These are phyloP conservation scores for Raja brachyura DNA, from an alignment of 2,113 vertebrate genomes.

Conservation along the genomic window DNA sequence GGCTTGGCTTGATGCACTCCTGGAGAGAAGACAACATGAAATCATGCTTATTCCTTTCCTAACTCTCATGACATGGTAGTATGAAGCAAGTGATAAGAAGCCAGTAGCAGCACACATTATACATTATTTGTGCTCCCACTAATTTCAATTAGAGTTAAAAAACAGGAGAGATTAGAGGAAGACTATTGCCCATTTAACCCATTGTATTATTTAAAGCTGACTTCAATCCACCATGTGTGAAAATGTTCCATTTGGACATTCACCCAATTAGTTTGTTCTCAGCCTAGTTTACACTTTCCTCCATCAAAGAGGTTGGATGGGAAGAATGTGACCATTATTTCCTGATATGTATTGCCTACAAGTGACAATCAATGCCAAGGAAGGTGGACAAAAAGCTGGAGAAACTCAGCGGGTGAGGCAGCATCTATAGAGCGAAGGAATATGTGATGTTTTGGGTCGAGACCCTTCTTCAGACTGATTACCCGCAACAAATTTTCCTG, in stretches of 20 bases:
- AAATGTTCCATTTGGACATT: not conserved
- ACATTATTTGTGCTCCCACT: not conserved
- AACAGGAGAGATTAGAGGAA: not conserved
- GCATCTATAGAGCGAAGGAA: no score
- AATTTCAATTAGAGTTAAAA: not conserved
- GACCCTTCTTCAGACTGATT: no score
- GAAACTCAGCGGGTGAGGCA: no score
- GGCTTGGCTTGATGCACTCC: not conserved
- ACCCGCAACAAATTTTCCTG: no score
- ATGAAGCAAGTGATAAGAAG: not conserved
- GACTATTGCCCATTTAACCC: not conserved
- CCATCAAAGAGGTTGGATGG: no score
- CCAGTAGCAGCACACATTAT: not conserved
- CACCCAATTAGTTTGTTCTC: not conserved
- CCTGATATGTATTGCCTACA: no score
- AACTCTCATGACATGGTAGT: not conserved
- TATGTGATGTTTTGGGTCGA: no score
- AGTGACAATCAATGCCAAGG: no score
- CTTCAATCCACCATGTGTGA: not conserved
- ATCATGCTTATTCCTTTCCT: not conserved
- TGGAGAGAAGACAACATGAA: not conserved
- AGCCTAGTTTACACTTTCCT: not conserved
- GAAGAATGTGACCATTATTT: no score
- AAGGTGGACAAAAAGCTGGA: no score
- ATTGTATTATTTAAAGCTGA: not conserved